A percentile compares a stretch with the other conserved stretches of the same genome.
Evolutionary conservation across 2,888 invertebrate genomes (phyloP).

Genomic region (Melieria omissa): DNA sequence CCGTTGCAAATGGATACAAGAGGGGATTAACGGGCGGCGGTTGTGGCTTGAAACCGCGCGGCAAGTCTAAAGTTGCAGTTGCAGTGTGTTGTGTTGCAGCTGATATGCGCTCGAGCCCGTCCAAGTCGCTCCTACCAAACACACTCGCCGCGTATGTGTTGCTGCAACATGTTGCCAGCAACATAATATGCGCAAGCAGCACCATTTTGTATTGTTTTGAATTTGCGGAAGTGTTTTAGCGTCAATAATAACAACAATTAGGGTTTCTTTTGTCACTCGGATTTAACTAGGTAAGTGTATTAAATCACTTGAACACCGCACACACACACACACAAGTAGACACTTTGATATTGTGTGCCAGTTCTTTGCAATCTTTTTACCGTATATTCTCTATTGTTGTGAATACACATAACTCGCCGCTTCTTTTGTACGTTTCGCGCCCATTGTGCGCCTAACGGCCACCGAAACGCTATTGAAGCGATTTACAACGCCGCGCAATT

Average conservation of each 20-base stretch:
- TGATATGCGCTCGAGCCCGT: background rate
- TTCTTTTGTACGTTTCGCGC: background rate
- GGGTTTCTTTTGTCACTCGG: background rate
- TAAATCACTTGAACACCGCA: background rate
- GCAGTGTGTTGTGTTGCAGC: background rate
- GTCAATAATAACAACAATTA: background rate
- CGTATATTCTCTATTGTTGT: slow-evolving; percentile 14
- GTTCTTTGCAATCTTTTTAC: slow-evolving; percentile 16
- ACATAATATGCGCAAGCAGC: background rate
- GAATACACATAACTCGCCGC: background rate
- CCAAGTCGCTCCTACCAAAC: background rate
- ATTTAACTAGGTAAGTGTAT: background rate
- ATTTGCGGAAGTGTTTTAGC: background rate
- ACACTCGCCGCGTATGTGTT: background rate
- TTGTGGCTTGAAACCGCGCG: slow-evolving; percentile 46
- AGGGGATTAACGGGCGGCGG: slow-evolving; percentile 42
- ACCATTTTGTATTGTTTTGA: no score
- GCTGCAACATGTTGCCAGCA: slow-evolving; percentile 1
- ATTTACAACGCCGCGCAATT: no score
- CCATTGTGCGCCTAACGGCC: no score
- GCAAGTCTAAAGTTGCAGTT: slow-evolving; percentile 37
- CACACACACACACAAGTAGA: background rate
- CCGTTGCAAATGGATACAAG: slow-evolving; percentile 43
- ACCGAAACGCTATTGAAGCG: no score
- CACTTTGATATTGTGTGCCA: slow-evolving; percentile 5